Conservation (phyloP, 2,797 vertebrate genomes). For the Setipinna tenuifilis region DNA sequence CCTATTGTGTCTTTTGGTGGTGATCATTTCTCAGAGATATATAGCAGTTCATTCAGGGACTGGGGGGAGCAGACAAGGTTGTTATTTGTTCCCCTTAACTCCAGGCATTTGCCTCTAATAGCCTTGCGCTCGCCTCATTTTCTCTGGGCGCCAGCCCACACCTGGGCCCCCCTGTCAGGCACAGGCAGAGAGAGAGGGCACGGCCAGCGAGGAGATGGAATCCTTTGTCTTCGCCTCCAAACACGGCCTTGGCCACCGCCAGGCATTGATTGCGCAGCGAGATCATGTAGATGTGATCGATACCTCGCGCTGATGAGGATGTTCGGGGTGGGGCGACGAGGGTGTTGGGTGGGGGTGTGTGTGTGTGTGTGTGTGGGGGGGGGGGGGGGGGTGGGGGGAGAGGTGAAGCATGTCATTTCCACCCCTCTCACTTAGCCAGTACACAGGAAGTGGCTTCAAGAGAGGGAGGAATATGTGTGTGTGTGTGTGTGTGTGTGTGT, state of each 20-base stretch:
- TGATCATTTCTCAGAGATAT: not conserved
- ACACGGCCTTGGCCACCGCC: constrained; percentile 69
- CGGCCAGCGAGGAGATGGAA: constrained; percentile 60
- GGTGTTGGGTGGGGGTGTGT: constrained; percentile 16
- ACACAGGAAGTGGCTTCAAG: not conserved
- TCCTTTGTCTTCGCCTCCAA: constrained; percentile 64
- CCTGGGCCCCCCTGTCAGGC: constrained; percentile 60
- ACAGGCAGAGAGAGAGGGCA: constrained; percentile 22
- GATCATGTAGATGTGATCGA: constrained; percentile 80
- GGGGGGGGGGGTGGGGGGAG: not conserved
- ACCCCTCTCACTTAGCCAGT: not conserved
- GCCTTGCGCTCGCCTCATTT: constrained; percentile 57
- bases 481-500: too few relatives aligned
- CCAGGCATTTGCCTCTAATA: constrained; percentile 40
- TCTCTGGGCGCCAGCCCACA: constrained; percentile 61
- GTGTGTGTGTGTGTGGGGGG: not conserved
- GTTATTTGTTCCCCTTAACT: constrained; percentile 30
- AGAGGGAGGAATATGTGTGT: not conserved
- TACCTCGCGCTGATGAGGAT: constrained; percentile 66
- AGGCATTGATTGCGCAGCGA: constrained; percentile 73
- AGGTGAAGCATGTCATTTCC: constrained; percentile 13
- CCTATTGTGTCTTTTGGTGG: not conserved
- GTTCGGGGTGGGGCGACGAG: constrained; percentile 65
- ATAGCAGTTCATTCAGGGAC: not conserved
- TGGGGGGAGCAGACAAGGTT: constrained; percentile 27